Evolutionary conservation across 1,140 invertebrate genomes (phyloP).

Genomic region (Homalodisca vitripennis): DNA sequence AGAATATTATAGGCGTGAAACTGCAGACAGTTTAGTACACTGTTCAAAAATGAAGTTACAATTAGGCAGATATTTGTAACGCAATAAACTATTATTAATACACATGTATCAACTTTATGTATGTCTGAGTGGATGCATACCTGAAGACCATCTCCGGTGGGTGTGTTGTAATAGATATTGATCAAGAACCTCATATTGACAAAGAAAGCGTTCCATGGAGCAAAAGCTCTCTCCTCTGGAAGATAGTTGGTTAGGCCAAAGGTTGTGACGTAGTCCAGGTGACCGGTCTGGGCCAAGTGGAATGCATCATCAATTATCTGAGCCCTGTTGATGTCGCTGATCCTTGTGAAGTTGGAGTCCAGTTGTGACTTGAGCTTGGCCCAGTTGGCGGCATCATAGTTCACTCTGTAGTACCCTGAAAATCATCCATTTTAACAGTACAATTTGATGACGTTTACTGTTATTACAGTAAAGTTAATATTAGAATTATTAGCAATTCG

Average conservation of each 20-base stretch:
- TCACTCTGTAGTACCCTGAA: conserved; percentile 56
- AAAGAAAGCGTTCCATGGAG: not conserved
- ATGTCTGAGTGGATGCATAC: too few relatives aligned
- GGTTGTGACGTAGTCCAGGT: conserved; percentile 50
- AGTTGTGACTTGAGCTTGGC: conserved; percentile 49
- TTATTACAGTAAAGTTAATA: too few relatives aligned
- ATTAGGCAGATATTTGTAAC: too few relatives aligned
- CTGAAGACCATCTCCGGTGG: not conserved
- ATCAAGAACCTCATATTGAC: not conserved
- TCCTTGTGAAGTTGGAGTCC: conserved; percentile 36
- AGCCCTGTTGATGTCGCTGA: conserved; percentile 55
- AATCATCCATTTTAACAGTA: too few relatives aligned
- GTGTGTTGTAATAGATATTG: not conserved
- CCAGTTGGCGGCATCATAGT: conserved; percentile 57
- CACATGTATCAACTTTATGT: too few relatives aligned
- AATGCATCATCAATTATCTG: conserved; percentile 62
- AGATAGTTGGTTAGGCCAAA: conserved; percentile 47
- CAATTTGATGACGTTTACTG: too few relatives aligned
- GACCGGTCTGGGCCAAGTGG: conserved; percentile 51
- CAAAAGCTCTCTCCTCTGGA: not conserved
- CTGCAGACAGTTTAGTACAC: too few relatives aligned
- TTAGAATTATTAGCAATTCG: too few relatives aligned
- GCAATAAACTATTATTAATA: too few relatives aligned
- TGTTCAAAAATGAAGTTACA: too few relatives aligned
- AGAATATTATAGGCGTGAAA: too few relatives aligned